Evolutionary conservation across 2,113 vertebrate genomes (phyloP), one percentile per base, ranked within the genome.

Genomic region (Thalassarche chlororhynchos): DNA sequence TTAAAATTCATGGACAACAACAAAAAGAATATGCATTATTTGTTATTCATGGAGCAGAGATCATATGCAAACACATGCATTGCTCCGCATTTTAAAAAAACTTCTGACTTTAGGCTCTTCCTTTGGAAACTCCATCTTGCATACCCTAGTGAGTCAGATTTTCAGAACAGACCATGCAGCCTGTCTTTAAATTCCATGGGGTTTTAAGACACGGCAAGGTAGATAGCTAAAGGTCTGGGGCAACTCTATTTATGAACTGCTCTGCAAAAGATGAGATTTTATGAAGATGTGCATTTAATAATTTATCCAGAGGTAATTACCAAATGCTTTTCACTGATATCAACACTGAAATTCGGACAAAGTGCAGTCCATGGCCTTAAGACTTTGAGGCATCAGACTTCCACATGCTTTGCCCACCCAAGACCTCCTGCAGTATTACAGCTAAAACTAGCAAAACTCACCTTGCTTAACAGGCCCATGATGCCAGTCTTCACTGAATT

Each of bases 401-500:
- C 60, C 14, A 20, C 9, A 26, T 68, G 29, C 54, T 76, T 71
- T 76, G 40, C 21, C 42, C 15, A 74, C 11, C 34, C 16, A 51
- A 79, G 28, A 80, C 10, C 9, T 76, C 10, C 19, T 83, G 51
- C 20, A 76, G 7, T 32, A 61, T 81, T 87, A 76, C 13, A 76
- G 49, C 1, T 49, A 75, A 81, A 94, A 78, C 20, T 15, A 87
- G 55, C 25, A 89, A 90, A 81, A 61, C 97, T 98, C 95, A 99
- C 99, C 99, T 98, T 99, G 99, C 72, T 98, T 98, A 94, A 98
- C 87, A 80, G 98, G 97, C 54, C 97, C 90, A 10, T 97, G 91
- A 90, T 98, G 99, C 98, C 98, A 98, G 60, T 99, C 99, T 94
- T 99, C 99, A 32, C 92, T 95, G 87, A 98, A 98, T 65, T 96